Percentiles rank a stretch among this genome's conserved stretches.
Evolutionary conservation across 2,797 vertebrate species (phyloP).

Genomic region (Pristis pectinata): DNA sequence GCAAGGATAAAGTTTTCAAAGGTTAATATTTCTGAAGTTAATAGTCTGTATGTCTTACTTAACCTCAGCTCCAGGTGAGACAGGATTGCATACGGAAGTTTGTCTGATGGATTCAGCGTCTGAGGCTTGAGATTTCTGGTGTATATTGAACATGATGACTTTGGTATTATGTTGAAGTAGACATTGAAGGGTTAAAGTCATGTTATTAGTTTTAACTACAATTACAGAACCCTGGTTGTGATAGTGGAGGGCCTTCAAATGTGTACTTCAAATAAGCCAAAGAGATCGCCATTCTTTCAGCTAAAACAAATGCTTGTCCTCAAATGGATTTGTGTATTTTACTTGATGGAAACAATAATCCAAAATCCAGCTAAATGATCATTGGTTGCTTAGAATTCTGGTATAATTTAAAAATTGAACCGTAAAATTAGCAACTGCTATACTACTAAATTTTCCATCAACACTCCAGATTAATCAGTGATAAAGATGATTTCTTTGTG

Average conservation of each 20-base stretch:
- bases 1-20: neutral
- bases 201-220: neutral
- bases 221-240: neutral
- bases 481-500: neutral
- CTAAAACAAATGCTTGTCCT: neutral
- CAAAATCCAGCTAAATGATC: neutral
- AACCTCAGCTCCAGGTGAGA: neutral
- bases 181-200: too few species aligned
- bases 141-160: neutral
- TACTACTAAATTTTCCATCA: neutral
- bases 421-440: neutral
- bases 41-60: neutral
- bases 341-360: neutral
- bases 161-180: neutral
- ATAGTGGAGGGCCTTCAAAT: neutral
- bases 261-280: neutral
- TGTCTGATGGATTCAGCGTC: neutral
- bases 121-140: neutral
- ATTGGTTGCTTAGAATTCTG: neutral
- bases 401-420: neutral
- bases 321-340: neutral
- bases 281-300: neutral
- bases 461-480: neutral
- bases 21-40: neutral
- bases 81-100: neutral